phyloP scores from a whole-genome alignment of 2,113 vertebrate genomes.

The Mola mola region DNA sequence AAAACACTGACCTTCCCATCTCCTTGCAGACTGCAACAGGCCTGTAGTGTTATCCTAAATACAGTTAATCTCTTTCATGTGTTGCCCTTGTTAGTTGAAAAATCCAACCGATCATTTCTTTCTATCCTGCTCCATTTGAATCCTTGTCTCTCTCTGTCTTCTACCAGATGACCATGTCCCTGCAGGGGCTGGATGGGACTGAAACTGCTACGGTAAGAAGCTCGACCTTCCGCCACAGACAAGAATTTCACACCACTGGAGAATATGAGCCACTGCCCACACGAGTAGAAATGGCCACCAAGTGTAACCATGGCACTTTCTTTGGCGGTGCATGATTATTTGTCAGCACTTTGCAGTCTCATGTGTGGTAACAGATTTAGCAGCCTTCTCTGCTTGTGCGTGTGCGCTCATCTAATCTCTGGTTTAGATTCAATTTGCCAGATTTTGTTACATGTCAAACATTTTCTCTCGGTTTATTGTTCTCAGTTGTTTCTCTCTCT shows the following conservation, averaged over 20 bases:
- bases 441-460: no score
- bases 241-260: slow-evolving; percentile 16
- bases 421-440: no score
- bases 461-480: neutral
- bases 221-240: slow-evolving; percentile 29
- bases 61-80: no score
- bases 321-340: slow-evolving; percentile 50
- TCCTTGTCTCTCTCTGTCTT: slow-evolving; percentile 11
- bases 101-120: no score
- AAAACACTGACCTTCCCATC: slow-evolving; percentile 39
- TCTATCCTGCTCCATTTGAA: slow-evolving; percentile 3
- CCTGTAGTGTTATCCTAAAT: no score
- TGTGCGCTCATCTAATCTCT: no score
- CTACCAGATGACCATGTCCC: slow-evolving; percentile 75
- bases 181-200: slow-evolving; percentile 60
- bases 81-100: no score
- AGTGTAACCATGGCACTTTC: slow-evolving; percentile 48
- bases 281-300: slow-evolving; percentile 10
- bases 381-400: no score
- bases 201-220: slow-evolving; percentile 67
- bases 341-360: no score
- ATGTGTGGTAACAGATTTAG: slow-evolving; percentile 57
- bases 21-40: neutral
- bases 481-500: neutral
- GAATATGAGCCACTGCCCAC: slow-evolving; percentile 19